Conservation (phyloP, 2,797 vertebrate genomes). For the Okamejei kenojei region DNA sequence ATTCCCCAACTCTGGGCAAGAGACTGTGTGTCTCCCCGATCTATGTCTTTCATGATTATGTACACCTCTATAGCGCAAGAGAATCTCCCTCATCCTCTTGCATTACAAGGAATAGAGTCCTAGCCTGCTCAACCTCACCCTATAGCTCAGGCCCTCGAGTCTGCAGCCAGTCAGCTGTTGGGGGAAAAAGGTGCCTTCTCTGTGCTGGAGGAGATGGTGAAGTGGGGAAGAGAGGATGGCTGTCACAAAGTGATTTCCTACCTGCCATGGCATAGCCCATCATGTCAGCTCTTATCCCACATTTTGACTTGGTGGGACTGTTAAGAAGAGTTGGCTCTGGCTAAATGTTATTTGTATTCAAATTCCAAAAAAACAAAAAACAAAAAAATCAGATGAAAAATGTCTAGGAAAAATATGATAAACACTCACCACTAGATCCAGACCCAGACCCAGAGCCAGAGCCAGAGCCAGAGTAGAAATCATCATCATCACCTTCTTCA, state of each 20-base stretch:
- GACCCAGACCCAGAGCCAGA: background rate
- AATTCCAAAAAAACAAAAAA: background rate
- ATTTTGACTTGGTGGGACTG: background rate
- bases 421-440: slow-evolving; percentile 12
- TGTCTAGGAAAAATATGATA: background rate
- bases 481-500: background rate
- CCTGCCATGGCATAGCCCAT: background rate
- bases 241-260: background rate
- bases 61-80: no score
- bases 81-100: no score
- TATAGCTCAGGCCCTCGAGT: no score
- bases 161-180: background rate
- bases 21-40: no score
- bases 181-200: background rate
- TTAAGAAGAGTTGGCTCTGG: background rate
- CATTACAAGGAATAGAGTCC: no score
- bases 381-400: background rate
- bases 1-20: no score
- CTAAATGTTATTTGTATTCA: background rate
- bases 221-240: background rate
- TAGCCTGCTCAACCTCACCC: no score
- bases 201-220: background rate
- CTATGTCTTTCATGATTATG: no score
- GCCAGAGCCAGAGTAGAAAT: background rate
- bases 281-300: background rate